Evolutionary conservation across 2,888 invertebrate species (phyloP).

Genomic region (Lycia hirtaria): DNA sequence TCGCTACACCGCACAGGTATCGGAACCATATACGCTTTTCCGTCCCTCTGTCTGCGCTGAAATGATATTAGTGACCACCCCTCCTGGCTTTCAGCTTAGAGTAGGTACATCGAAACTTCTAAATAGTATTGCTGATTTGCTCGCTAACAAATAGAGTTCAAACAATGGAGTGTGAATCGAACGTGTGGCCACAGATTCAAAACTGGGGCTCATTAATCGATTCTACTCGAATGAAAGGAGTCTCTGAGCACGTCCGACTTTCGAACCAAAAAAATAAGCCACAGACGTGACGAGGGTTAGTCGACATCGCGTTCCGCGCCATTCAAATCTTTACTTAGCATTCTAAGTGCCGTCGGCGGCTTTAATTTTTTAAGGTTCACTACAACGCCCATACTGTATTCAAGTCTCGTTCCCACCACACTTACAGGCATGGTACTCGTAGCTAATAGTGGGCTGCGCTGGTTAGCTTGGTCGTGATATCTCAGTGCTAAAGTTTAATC

Average conservation of each 20-base stretch:
- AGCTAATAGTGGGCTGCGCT: constrained; percentile 71
- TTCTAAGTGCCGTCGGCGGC: constrained; percentile 72
- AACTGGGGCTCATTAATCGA: constrained; percentile 66
- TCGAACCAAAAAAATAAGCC: constrained; percentile 64
- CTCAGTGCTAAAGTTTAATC: constrained; percentile 33
- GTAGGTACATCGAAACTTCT: constrained; percentile 39
- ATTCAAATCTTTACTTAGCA: constrained; percentile 79
- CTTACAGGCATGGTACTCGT: constrained; percentile 69
- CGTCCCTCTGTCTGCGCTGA: constrained; percentile 66
- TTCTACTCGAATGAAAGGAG: constrained; percentile 61
- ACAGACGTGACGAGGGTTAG: constrained; percentile 68
- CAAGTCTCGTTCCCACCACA: constrained; percentile 76
- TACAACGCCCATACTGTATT: constrained; percentile 75
- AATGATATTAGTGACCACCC: constrained; percentile 67
- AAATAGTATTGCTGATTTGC: constrained; percentile 33
- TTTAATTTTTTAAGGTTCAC: constrained; percentile 78
- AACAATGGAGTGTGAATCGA: constrained; percentile 37
- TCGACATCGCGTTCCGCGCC: constrained; percentile 63
- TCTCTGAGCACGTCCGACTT: constrained; percentile 64
- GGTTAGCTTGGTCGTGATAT: constrained; percentile 47
- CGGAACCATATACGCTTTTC: constrained; percentile 68
- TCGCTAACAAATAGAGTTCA: constrained; percentile 15
- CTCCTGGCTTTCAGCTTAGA: constrained; percentile 54
- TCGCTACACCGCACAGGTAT: constrained; percentile 59
- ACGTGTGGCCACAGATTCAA: constrained; percentile 52